A percentile compares a stretch with the other conserved stretches of the same genome.
These are phyloP conservation scores for Adoxophyes honmai DNA, from an alignment of 1,140 invertebrate genomes.

Conservation along the genomic window DNA sequence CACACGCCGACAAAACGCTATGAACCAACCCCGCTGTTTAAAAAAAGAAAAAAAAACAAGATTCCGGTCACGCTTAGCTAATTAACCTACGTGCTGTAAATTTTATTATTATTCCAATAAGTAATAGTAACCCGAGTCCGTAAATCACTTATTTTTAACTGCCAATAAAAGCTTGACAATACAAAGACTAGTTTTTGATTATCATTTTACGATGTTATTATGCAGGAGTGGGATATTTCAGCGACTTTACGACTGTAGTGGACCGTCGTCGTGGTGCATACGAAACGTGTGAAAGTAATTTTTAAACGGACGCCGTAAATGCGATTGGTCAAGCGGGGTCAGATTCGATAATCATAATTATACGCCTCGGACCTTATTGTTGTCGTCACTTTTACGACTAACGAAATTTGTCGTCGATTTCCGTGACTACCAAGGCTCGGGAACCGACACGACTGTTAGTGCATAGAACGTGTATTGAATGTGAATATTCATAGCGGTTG, in stretches of 20 bases:
- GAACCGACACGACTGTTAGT: background rate
- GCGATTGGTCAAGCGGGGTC: conserved; percentile 68
- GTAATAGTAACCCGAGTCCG: conserved; percentile 23
- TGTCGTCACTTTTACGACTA: no score
- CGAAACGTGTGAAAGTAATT: conserved; percentile 72
- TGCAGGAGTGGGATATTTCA: conserved; percentile 41
- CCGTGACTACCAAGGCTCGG: no score
- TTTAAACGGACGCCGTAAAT: conserved; percentile 56
- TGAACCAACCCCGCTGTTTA: background rate
- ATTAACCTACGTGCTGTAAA: conserved; percentile 22
- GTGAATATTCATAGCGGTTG: background rate
- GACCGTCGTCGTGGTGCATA: conserved; percentile 58
- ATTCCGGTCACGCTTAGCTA: conserved; percentile 31
- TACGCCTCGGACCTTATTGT: no score
- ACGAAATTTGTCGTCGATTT: no score
- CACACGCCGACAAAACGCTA: background rate
- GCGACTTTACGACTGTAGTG: conserved; percentile 52
- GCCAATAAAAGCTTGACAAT: conserved; percentile 31
- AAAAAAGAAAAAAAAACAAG: conserved; percentile 8
- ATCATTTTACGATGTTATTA: conserved; percentile 69
- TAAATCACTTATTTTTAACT: conserved; percentile 40
- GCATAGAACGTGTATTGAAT: background rate
- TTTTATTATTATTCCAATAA: conserved; percentile 18
- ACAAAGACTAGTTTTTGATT: conserved; percentile 37
- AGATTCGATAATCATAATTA: conserved; percentile 37